Conservation (phyloP, 2,797 vertebrate species). For the Sus cebifrons region DNA sequence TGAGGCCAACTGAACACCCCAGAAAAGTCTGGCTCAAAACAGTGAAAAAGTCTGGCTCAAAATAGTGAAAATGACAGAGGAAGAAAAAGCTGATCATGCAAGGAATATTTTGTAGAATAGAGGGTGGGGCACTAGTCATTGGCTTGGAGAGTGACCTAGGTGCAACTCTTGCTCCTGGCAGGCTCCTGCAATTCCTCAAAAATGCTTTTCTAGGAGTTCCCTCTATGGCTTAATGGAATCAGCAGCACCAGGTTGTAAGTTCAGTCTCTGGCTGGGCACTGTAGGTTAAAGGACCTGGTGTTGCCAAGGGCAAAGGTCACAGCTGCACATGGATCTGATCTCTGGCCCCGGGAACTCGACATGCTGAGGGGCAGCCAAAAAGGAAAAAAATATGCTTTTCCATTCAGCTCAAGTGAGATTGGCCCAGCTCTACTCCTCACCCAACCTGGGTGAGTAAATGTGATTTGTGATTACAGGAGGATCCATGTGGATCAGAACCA, state of each 20-base stretch:
- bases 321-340: no score
- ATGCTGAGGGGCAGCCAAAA: no score
- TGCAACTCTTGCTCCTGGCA: no score
- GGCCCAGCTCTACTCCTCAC: not conserved
- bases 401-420: not conserved
- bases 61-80: slow-evolving; percentile 20
- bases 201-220: not conserved
- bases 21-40: not conserved
- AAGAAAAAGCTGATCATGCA: not conserved
- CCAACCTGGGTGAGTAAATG: not conserved
- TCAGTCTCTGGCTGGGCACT: no score
- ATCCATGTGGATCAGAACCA: not conserved
- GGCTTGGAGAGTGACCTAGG: not conserved
- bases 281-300: no score
- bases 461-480: slow-evolving; percentile 3
- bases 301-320: no score
- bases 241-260: no score
- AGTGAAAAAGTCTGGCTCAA: not conserved
- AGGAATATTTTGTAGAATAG: not conserved
- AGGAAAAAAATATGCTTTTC: not conserved
- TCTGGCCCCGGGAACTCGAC: no score
- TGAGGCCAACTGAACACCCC: not conserved
- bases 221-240: no score
- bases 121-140: not conserved
- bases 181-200: not conserved